phyloP scores from a whole-genome alignment of 2,888 invertebrate species.

The Drosophila mulleri region DNA sequence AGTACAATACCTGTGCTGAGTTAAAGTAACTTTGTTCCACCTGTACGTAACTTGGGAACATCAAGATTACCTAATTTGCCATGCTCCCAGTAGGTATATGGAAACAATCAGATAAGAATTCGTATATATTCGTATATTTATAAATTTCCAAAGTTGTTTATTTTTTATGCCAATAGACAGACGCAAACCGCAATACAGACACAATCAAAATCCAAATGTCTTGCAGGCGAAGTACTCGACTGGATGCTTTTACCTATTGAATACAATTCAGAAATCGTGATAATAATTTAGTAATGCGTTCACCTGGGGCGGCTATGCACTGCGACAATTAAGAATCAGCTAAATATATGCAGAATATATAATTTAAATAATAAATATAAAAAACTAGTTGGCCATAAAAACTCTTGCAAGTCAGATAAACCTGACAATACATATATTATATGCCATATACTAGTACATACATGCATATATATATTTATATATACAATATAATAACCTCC shows the following conservation, averaged over 20 bases:
- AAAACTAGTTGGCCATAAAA: constrained; percentile 1
- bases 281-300: neutral
- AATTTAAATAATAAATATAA: neutral
- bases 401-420: neutral
- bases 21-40: neutral
- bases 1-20: neutral
- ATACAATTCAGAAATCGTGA: neutral
- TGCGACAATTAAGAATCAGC: neutral
- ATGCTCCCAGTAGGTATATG: too few species aligned
- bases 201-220: too few species aligned
- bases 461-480: neutral
- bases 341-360: neutral
- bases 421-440: neutral
- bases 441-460: neutral
- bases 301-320: neutral
- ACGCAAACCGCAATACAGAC: too few species aligned
- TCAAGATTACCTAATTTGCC: neutral
- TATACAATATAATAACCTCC: neutral
- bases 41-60: neutral
- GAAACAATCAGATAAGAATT: too few species aligned
- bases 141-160: too few species aligned
- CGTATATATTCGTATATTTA: too few species aligned
- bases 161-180: too few species aligned
- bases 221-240: too few species aligned
- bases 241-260: neutral